phyloP scores from a whole-genome alignment of 1,140 invertebrate species.

The Wasmannia auropunctata region DNA sequence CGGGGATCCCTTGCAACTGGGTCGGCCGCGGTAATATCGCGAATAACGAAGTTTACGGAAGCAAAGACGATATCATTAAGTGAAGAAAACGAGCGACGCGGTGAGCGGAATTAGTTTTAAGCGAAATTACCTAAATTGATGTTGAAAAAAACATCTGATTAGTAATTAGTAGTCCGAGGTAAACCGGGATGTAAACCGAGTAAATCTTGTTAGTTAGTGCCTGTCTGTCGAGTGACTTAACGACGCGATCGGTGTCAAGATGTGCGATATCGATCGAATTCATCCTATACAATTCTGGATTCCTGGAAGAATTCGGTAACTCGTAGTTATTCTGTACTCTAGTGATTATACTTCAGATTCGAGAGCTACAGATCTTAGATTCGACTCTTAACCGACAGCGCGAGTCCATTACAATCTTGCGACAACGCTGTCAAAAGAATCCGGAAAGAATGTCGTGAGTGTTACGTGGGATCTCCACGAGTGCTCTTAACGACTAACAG shows the following conservation, averaged over 20 bases:
- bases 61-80: constrained; percentile 28
- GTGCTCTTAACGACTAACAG: neutral
- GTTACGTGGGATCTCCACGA: neutral
- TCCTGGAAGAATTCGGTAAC: neutral
- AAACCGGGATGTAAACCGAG: no score
- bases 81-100: constrained; percentile 32
- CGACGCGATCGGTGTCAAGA: neutral
- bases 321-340: neutral
- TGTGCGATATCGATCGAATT: neutral
- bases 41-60: constrained; percentile 30
- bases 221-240: neutral
- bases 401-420: neutral
- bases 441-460: neutral
- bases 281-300: neutral
- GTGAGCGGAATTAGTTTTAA: neutral
- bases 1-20: constrained; percentile 27
- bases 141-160: constrained; percentile 14
- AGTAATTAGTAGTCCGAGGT: neutral
- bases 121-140: constrained; percentile 14
- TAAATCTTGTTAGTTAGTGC: neutral
- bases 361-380: neutral
- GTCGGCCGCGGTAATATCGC: constrained; percentile 32
- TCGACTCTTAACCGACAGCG: constrained; percentile 12
- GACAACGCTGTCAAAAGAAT: neutral
- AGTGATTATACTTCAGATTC: neutral